Percentiles rank a stretch among this genome's conserved stretches.
Conservation (phyloP, 2,113 vertebrate genomes). For the Oncorhynchus nerka region DNA sequence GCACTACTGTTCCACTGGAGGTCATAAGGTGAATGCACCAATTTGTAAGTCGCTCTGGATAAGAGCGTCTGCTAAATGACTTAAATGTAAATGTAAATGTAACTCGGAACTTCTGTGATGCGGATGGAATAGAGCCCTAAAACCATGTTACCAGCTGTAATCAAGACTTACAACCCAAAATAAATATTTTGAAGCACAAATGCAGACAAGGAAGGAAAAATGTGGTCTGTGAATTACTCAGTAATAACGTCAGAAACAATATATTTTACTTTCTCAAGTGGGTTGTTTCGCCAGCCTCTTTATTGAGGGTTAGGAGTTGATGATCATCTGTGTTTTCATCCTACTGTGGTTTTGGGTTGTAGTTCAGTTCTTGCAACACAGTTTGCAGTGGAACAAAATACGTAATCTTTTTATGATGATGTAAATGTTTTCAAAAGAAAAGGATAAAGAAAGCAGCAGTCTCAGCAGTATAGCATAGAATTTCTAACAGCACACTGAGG, state of each 20-base stretch:
- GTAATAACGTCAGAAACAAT: background rate
- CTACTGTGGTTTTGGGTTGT: slow-evolving; percentile 50
- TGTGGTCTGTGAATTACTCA: too few species aligned
- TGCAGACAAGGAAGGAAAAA: background rate
- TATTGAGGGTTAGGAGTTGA: slow-evolving; percentile 35
- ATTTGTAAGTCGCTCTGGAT: too few species aligned
- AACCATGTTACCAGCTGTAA: background rate
- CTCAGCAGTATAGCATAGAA: slow-evolving; percentile 5
- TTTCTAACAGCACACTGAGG: slow-evolving; percentile 2
- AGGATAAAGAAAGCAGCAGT: background rate
- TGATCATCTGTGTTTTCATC: slow-evolving; percentile 36
- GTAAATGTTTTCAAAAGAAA: background rate
- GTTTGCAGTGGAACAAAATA: background rate
- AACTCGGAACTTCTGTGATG: too few species aligned
- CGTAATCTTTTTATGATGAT: background rate
- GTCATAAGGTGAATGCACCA: too few species aligned
- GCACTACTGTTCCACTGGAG: too few species aligned
- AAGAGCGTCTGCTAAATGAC: too few species aligned
- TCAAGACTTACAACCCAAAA: background rate
- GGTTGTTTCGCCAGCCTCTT: slow-evolving; percentile 24
- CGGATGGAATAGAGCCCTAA: too few species aligned
- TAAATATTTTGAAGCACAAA: background rate
- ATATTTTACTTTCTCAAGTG: slow-evolving; percentile 38
- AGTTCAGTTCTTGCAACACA: slow-evolving; percentile 10
- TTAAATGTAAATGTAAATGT: too few species aligned